Conservation (phyloP, 1,140 invertebrate species). For the Forficula auricularia region DNA sequence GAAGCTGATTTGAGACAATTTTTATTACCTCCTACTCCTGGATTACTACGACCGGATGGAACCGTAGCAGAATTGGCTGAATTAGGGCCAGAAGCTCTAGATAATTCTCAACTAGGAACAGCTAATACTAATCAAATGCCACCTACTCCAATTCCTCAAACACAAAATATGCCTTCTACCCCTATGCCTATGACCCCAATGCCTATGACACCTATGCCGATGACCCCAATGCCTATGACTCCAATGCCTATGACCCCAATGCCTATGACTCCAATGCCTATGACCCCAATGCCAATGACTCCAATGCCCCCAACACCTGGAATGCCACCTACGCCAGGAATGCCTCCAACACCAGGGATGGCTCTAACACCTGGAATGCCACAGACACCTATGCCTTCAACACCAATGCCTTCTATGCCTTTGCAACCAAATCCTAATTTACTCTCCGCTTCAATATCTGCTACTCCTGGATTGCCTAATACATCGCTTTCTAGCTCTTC, state of each 20-base stretch:
- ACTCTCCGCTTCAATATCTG: too few species aligned
- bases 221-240: conserved; percentile 12
- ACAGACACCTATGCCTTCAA: too few species aligned
- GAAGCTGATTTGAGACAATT: too few species aligned
- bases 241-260: conserved; percentile 6
- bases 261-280: conserved; percentile 6
- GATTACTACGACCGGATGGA: too few species aligned
- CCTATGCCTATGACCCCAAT: conserved; percentile 11
- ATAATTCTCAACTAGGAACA: background rate
- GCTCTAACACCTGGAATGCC: too few species aligned
- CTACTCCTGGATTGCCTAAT: too few species aligned
- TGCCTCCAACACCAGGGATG: conserved; percentile 17
- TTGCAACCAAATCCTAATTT: too few species aligned
- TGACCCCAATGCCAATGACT: conserved; percentile 5
- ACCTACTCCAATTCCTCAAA: conserved; percentile 18
- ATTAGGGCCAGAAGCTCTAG: background rate
- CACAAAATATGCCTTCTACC: conserved; percentile 13
- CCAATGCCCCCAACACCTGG: conserved; percentile 18
- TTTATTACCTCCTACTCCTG: conserved; percentile 5
- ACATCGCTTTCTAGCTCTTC: too few species aligned
- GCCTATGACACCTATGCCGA: conserved; percentile 15
- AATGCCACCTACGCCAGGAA: conserved; percentile 16
- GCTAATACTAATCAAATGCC: too few species aligned
- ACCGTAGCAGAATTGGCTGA: background rate
- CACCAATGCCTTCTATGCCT: too few species aligned